phyloP scores from a whole-genome alignment of 1,140 invertebrate species.

The Gerris buenoi region DNA sequence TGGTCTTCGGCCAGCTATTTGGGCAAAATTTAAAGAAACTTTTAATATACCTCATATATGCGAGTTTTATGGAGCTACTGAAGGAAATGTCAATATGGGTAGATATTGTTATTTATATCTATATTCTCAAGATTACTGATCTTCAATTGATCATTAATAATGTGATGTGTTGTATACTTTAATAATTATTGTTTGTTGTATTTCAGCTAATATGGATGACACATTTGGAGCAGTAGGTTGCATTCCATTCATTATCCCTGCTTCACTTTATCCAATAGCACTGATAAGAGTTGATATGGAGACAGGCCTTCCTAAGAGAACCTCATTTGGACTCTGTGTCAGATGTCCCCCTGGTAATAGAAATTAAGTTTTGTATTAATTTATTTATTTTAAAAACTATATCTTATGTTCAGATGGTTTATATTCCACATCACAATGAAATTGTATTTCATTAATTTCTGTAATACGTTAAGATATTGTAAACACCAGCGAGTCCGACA shows the following conservation, averaged over 20 bases:
- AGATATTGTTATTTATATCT: no score
- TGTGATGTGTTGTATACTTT: no score
- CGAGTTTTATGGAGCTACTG: constrained; percentile 62
- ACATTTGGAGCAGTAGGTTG: constrained; percentile 59
- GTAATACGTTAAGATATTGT: no score
- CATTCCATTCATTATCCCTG: constrained; percentile 39
- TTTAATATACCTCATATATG: constrained; percentile 46
- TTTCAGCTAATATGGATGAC: constrained; percentile 49
- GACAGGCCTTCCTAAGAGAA: constrained; percentile 27
- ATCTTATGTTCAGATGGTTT: no score
- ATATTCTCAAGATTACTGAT: no score
- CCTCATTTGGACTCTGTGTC: constrained; percentile 45
- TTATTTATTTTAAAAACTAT: no score
- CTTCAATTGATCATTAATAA: no score
- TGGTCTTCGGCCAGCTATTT: constrained; percentile 33
- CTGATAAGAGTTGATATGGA: constrained; percentile 38
- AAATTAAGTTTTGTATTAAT: not conserved
- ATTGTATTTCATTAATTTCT: no score
- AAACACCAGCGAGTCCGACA: no score
- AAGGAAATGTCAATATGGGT: constrained; percentile 57
- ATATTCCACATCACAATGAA: no score
- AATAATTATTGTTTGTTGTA: not conserved
- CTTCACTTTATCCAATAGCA: constrained; percentile 35
- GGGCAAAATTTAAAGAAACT: constrained; percentile 36
- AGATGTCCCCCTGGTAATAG: constrained; percentile 30